Base-by-base conservation (phyloP, 64 coral and sea anemone genomes). In the Stichodactyla mertensii region DNA sequence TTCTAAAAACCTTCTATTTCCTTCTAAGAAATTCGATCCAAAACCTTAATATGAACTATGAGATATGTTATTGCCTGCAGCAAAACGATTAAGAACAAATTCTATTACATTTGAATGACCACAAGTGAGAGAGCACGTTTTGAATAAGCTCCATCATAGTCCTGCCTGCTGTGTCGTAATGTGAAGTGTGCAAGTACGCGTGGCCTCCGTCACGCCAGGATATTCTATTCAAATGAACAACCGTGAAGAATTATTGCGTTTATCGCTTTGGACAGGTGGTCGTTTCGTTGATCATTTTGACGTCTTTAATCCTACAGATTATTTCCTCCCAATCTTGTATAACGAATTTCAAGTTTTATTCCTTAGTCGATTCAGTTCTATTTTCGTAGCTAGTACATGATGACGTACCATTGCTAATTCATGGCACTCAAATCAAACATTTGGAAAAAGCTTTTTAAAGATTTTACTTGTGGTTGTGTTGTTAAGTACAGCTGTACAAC, bases 151-250 rank as follows among this genome's bases (percentile, higher is more conserved):
- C 24, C 7, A 9, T 1, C 19, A 22, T 23, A 20, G 4, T 69
- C 10, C 0, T 74, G 27, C 69, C 69, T 74, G 69, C 69, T 36
- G 69, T 74, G 27, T 74, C 24, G 69, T 74, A 36, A 74, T 74
- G 69, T 12, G 69, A 74, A 74, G 69, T 31, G 69, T 74, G 69
- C 15, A 31, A 74, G 22, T 74, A 31, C 78, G 78, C 78, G 78
- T 81, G 78, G 78, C 53, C 19, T 51, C 19, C 16, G 51, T 81
- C 78, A 81, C 78, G 78, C 78, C 53, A 81, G 26, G 45, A 54
- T 5, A 81, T 81, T 81, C 53, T 19, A 55, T 55, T 81, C 78
- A 81, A 81, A 81, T 53, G 78, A 81, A 81, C 78, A 81, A 81
- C 78, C 52, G 78, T 55, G 78, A 22, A 54, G 5, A 81, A 71